phyloP scores from a whole-genome alignment of 2,797 vertebrate genomes.

The Acanthornis magna region DNA sequence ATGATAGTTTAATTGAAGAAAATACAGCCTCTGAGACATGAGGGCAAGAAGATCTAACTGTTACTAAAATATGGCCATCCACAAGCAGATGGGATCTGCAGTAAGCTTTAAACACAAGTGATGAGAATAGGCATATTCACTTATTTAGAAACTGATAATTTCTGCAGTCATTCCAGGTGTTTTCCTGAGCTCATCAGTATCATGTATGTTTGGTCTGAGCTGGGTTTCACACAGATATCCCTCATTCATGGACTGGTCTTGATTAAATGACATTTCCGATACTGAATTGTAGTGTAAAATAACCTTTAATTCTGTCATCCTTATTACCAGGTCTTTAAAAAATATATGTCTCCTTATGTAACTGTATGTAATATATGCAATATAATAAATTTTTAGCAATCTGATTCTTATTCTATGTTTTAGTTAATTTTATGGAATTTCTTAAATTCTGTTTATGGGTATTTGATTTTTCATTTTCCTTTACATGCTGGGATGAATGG shows the following conservation, averaged over 20 bases:
- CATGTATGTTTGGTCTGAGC: not conserved
- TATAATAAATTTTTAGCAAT: not conserved
- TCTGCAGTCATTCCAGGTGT: not conserved
- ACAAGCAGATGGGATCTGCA: not conserved
- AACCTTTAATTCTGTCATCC: not conserved
- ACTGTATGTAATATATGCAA: not conserved
- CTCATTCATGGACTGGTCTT: not conserved
- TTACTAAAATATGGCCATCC: not conserved
- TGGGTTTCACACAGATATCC: not conserved
- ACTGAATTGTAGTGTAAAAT: not conserved
- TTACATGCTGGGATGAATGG: not conserved
- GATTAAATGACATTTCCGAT: not conserved
- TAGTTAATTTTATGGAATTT: not conserved
- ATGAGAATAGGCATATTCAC: not conserved
- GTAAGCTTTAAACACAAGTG: not conserved
- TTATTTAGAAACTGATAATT: not conserved
- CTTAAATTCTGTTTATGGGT: not conserved
- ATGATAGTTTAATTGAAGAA: not conserved
- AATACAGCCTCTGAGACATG: not conserved
- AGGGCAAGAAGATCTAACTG: not conserved
- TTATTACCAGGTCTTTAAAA: not conserved
- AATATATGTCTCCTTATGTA: not conserved
- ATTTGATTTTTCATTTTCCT: not conserved
- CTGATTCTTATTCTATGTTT: not conserved
- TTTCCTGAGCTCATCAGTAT: not conserved